These are phyloP conservation scores for Gobio gobio DNA, from an alignment of 2,113 vertebrate species.

Conservation along the genomic window DNA sequence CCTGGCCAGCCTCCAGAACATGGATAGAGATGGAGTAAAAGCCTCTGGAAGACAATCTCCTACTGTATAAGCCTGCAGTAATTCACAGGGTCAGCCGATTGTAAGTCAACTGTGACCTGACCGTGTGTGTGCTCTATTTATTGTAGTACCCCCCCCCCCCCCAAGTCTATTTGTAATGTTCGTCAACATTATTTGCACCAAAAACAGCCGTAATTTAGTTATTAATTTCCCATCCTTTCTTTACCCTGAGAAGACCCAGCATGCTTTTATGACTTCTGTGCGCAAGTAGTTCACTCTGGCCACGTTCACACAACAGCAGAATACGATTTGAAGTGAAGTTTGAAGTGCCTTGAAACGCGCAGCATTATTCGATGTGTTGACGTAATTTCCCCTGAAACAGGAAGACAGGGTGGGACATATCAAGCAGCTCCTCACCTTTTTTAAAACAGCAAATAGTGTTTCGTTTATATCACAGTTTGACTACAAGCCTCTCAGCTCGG, in stretches of 20 bases:
- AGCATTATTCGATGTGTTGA: too few species aligned
- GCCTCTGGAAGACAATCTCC: not conserved
- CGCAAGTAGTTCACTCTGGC: not conserved
- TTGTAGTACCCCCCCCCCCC: not conserved
- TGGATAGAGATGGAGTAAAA: not conserved
- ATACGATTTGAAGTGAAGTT: too few species aligned
- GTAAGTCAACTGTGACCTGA: not conserved
- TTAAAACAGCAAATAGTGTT: too few species aligned
- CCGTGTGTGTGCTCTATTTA: slow-evolving; percentile 13
- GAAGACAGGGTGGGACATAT: too few species aligned
- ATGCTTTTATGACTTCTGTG: not conserved
- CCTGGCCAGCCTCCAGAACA: slow-evolving; percentile 21
- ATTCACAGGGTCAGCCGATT: not conserved
- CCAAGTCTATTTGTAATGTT: not conserved
- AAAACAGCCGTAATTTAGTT: not conserved
- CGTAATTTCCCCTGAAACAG: too few species aligned
- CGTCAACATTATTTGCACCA: not conserved
- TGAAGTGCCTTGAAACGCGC: too few species aligned
- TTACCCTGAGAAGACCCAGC: not conserved
- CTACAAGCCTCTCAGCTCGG: too few species aligned
- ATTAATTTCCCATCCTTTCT: not conserved
- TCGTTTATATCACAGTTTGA: too few species aligned
- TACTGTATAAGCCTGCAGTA: not conserved
- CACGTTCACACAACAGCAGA: too few species aligned
- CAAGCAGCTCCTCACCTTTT: too few species aligned